Base-by-base conservation (phyloP, 2,797 vertebrate genomes). In the Thaleichthys pacificus region DNA sequence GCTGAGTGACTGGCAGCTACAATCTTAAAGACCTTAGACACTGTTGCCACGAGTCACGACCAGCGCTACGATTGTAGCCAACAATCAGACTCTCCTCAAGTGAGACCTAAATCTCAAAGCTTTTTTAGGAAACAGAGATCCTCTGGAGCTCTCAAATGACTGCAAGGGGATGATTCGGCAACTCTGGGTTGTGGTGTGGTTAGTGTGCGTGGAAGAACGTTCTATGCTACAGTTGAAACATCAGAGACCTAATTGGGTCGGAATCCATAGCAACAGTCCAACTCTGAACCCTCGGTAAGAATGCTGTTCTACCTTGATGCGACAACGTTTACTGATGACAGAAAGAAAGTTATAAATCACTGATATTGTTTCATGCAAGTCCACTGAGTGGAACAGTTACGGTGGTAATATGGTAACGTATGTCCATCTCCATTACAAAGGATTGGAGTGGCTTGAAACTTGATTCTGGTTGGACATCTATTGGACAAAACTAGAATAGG, bases 321-420 rank as follows among this genome's bases (percentile, higher is more conserved):
- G 66, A 76, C 76, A 75, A 81, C 81, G 76, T 70, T 68, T 76
- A 80, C 83, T 64, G 77, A 73, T 78, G 81, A 57, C 78, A 75
- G 75, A 64, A 26, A 75, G 78, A 76, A 80, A 83, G 83, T 83
- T 72, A 80, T 79, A 78, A 87, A 84, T 80, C 76, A 79, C 79
- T 82, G 77, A 83, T 14, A n/a, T 56, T 49, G 82, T 70, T 66
- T 82, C 91, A 90, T 91, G 90, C 90, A 85, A 56, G 51, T n/a
- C 19, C 15, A n/a, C 51, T 17, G 51, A 19, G 51, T 56, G 3
- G 51, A 17, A 54, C 51, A 54, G 51, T 54, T 54, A 5, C 51
- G 1, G 51, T 54, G 51, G 42, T 64, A 15, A 65, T 21, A 54
- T 22, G 28, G 11, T 47, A 14, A 47, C 3, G 42, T 47, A 12